Evolutionary conservation across 2,888 invertebrate species (phyloP).

Genomic region (Andrena camellia): DNA sequence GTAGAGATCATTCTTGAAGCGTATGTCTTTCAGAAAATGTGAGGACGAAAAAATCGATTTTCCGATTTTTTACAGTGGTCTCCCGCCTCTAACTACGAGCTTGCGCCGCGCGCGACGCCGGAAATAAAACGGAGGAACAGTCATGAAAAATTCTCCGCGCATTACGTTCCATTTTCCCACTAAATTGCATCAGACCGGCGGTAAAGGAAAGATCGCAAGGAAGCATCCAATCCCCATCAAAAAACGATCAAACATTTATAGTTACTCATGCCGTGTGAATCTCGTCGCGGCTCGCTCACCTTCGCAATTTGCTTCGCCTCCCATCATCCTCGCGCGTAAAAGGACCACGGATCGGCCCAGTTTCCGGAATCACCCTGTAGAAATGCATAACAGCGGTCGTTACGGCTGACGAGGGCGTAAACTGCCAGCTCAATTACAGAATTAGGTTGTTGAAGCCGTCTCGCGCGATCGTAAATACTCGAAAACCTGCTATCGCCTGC

Average conservation of each 20-base stretch:
- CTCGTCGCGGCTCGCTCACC: too few relatives aligned
- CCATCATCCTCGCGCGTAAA: not conserved
- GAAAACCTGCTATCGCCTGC: not conserved
- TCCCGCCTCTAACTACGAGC: too few relatives aligned
- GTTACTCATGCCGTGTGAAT: too few relatives aligned
- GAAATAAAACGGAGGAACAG: not conserved
- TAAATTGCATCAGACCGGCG: not conserved
- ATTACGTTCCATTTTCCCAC: not conserved
- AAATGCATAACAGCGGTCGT: not conserved
- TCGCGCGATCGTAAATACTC: not conserved
- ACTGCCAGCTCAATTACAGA: not conserved
- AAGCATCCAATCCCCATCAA: too few relatives aligned
- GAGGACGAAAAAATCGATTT: too few relatives aligned
- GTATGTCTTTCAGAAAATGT: too few relatives aligned
- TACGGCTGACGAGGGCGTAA: not conserved
- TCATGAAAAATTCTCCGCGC: not conserved
- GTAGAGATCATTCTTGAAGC: too few relatives aligned
- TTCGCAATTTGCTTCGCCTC: too few relatives aligned
- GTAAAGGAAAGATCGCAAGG: too few relatives aligned
- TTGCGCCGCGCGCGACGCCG: too few relatives aligned
- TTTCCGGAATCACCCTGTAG: not conserved
- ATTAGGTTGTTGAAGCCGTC: conserved; percentile 13
- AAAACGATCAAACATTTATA: too few relatives aligned
- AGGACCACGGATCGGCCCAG: not conserved
- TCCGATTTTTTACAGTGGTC: too few relatives aligned